Percentiles rank a stretch among this genome's conserved stretches.
Evolutionary conservation across 2,797 vertebrate species (phyloP).

Genomic region (Urosaurus nigricauda): DNA sequence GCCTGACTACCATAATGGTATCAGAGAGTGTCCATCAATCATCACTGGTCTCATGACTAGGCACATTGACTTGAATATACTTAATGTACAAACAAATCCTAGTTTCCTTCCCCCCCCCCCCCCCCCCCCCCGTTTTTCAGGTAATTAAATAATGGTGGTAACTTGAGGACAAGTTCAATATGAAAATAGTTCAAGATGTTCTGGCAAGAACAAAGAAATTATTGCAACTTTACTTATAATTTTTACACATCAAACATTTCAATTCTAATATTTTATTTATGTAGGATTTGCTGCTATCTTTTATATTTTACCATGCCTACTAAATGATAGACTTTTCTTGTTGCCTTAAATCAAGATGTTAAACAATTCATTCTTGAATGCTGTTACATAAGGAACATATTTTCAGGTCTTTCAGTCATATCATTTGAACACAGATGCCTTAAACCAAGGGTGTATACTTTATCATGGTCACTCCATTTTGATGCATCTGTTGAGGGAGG

Average conservation of each 20-base stretch:
- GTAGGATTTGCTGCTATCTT: constrained; percentile 34
- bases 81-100: not conserved
- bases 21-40: too few species aligned
- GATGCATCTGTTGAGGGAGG: not conserved
- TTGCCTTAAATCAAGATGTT: constrained; percentile 30
- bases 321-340: constrained; percentile 52
- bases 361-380: constrained; percentile 26
- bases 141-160: not conserved
- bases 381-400: not conserved
- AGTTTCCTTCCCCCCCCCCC: not conserved
- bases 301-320: constrained; percentile 29
- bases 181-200: constrained; percentile 16
- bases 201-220: constrained; percentile 6
- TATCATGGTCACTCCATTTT: not conserved
- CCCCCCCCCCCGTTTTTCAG: not conserved
- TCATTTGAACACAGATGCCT: not conserved
- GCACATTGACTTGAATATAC: constrained; percentile 1
- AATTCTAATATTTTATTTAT: constrained; percentile 40
- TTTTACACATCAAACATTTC: constrained; percentile 44
- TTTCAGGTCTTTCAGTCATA: not conserved
- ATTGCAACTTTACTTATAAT: not conserved
- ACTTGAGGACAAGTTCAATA: constrained; percentile 8
- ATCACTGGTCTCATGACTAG: not conserved
- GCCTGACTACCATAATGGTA: too few species aligned
- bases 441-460: not conserved